Conservation (phyloP, 2,888 invertebrate species). For the Macrophya alboannulata region DNA sequence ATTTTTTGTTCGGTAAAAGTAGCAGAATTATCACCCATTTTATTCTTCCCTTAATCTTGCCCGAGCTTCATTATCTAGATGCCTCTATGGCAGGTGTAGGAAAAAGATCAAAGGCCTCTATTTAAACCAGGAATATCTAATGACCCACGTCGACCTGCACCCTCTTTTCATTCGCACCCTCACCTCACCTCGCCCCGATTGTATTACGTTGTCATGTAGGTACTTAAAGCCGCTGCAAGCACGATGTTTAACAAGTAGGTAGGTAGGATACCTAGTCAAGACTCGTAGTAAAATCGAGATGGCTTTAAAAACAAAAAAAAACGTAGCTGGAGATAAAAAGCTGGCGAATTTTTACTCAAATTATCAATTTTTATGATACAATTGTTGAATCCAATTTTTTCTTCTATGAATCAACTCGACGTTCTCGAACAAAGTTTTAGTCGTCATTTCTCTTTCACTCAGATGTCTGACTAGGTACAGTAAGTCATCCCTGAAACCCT, state of each 20-base stretch:
- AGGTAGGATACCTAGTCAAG: neutral
- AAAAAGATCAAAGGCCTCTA: slow-evolving; percentile 26
- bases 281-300: neutral
- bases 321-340: neutral
- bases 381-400: neutral
- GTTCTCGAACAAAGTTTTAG: neutral
- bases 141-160: slow-evolving; percentile 8
- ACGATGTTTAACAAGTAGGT: neutral
- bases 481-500: neutral
- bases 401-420: neutral
- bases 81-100: neutral
- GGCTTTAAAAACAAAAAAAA: neutral
- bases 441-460: neutral
- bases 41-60: neutral
- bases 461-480: neutral
- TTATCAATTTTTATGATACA: neutral
- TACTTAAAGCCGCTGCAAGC: neutral
- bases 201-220: slow-evolving; percentile 20
- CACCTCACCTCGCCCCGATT: slow-evolving; percentile 4
- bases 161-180: slow-evolving; percentile 19
- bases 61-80: slow-evolving; percentile 11
- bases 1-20: neutral
- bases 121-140: slow-evolving; percentile 14
- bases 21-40: neutral
- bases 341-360: neutral